Evolutionary conservation across 2,888 invertebrate species (phyloP), one percentile per base, ranked within the genome.

Genomic region (Metellina segmentata): DNA sequence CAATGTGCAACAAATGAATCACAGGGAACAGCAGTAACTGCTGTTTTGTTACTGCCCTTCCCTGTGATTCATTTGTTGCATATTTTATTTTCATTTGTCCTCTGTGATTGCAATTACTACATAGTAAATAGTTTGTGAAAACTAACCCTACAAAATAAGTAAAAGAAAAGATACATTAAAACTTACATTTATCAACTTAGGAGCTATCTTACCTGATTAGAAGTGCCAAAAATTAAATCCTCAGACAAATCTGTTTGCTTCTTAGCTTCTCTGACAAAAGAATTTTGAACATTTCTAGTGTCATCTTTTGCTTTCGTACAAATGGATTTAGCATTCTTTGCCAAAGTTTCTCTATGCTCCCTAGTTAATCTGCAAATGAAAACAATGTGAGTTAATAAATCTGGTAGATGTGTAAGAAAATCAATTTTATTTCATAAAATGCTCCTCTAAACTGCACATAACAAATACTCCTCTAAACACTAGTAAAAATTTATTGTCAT

Each of bases 311-410:
- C 97, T 95, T 97, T 97, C 6, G 97, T 96, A 94, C 96, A 98
- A 83, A 98, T 94, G 0, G 96, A 95, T 95, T 98, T 98, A 0
- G 99, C 98, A 96, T 97, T 97, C 95, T 98, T 98, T 0, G 97
- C 97, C 91, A 99, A 95, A 92, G 96, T 96, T 95, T 99, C 98
- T 93, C 99, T 96, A 94, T 98, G 97, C 94, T 99, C 99, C 94
- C 97, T 97, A 0, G 99, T 99, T 0, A 99, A 97, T 95, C 96
- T 96, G 94, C 81, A 82, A 52, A 88, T 1, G 53, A 61, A 9
- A n/a, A 5, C 13, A 48, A 71, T 13, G 1, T 9, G 5, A 19
- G 9, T 70, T 34, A 48, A 77, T n/a, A 48, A 69, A 16, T 77
- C 34, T n/a, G 77, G 5, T 69, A n/a, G 49, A 9, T n/a, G 8